These are phyloP conservation scores for Phrynocephalus vlangalii DNA, from an alignment of 2,797 vertebrate genomes.

Conservation along the genomic window DNA sequence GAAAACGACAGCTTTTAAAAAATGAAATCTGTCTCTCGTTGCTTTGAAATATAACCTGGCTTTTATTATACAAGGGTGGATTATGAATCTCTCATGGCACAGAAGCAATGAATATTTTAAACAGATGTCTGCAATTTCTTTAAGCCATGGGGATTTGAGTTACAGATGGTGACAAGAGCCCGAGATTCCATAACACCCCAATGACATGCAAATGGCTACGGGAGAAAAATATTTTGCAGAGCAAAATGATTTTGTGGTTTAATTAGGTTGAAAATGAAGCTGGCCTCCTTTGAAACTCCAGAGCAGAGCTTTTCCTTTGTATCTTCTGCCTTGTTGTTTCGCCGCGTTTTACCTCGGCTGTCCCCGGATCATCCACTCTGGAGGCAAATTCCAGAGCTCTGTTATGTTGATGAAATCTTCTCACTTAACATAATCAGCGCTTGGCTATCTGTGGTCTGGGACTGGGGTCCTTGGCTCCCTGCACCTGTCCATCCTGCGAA, in stretches of 20 bases:
- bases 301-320: constrained; percentile 7
- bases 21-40: constrained; percentile 52
- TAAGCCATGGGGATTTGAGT: constrained; percentile 70
- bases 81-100: constrained; percentile 69
- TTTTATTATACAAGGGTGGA: constrained; percentile 62
- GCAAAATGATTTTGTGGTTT: constrained; percentile 57
- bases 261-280: constrained; percentile 54
- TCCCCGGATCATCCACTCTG: not conserved
- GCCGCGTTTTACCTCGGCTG: constrained; percentile 41
- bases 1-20: constrained; percentile 47
- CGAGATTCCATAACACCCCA: constrained; percentile 67
- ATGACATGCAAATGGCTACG: constrained; percentile 66
- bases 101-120: constrained; percentile 73
- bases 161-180: constrained; percentile 72
- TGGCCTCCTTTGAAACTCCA: constrained; percentile 44
- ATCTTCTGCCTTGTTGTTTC: constrained; percentile 33
- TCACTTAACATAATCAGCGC: not conserved
- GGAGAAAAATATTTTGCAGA: constrained; percentile 64
- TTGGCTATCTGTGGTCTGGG: too few species aligned
- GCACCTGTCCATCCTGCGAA: too few species aligned
- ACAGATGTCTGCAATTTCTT: constrained; percentile 75
- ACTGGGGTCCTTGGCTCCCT: too few species aligned
- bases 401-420: not conserved
- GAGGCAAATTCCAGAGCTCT: not conserved
- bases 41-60: constrained; percentile 65